Base-by-base conservation (phyloP, 2,888 invertebrate genomes). In the Cacoxenus indagator region DNA sequence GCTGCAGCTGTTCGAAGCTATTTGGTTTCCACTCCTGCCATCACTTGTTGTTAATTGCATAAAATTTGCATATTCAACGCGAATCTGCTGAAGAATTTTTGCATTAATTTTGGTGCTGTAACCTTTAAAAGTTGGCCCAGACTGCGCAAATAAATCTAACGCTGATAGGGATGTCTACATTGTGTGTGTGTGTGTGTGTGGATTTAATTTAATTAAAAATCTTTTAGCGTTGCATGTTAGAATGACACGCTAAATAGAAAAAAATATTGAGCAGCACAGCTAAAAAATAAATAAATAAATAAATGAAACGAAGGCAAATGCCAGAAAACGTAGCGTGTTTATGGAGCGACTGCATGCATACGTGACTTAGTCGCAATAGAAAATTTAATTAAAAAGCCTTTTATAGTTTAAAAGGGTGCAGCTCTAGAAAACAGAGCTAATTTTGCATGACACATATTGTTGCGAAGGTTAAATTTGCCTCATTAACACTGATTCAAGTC, bases 61-160 rank as follows among this genome's bases (percentile, higher is more conserved):
- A 68, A 74, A 75, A 81, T 80, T 80, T 76, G 76, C 80, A 80
- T 80, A 76, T 68, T 68, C 66, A 72, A 67, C 70, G 65, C 67
- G 62, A 69, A 65, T 68, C 68, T 70, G 19, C 71, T 31, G 17
- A 17, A 51, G 19, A 51, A 17, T 19, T 19, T n/a, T 11, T 48
- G 14, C 17, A 48, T n/a, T 17, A 5, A n/a, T 17, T 43, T 48
- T 48, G 14, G 9, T 5, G 14, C 9, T 26, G 55, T 55, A 24
- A 55, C 22, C 19, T 55, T 37, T 37, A 37, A 37, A 37, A 37
- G 37, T 55, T 19, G 8, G 3, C 1, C 48, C 6, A 14, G n/a
- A 48, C 48, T 48, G 48, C 22, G 17, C 48, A 54, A 24, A 54
- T 24, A 24, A 24, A 11, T 54, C 24, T 24, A 54, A 24, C 24